Conservation (phyloP, 1,140 invertebrate genomes). For the Cyrtorhinus lividipennis region DNA sequence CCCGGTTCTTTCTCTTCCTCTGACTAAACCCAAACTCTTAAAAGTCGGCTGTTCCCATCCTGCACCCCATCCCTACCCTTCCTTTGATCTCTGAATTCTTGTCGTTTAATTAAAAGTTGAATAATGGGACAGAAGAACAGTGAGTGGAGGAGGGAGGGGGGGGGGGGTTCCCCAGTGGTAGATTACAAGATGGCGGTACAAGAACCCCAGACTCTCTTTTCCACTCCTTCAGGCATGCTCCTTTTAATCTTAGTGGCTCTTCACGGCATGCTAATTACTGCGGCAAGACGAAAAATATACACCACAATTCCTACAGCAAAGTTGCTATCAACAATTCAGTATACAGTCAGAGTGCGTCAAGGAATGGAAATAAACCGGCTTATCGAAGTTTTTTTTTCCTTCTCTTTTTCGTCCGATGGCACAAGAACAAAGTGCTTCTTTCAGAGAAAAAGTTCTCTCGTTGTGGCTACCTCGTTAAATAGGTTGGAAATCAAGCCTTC, state of each 20-base stretch:
- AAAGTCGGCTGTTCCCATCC: neutral
- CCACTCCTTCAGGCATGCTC: too few relatives aligned
- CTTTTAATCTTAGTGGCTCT: neutral
- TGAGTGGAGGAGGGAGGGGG: neutral
- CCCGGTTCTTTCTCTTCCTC: neutral
- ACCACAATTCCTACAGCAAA: neutral
- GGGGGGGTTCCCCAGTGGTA: neutral
- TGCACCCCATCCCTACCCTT: neutral
- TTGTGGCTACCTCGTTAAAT: too few relatives aligned
- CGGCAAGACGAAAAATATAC: neutral
- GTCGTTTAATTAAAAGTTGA: slow-evolving; percentile 8
- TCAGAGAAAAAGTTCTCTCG: too few relatives aligned
- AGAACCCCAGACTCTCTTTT: neutral
- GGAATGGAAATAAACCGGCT: too few relatives aligned
- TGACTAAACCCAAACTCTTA: neutral
- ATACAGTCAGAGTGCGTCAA: too few relatives aligned
- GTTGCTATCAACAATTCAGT: neutral
- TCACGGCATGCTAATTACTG: neutral
- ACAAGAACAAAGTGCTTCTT: too few relatives aligned
- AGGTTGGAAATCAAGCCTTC: too few relatives aligned
- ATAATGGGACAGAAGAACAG: slow-evolving; percentile 3
- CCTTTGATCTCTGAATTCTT: slow-evolving; percentile 4
- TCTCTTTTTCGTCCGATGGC: too few relatives aligned
- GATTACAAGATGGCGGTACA: slow-evolving; percentile 7
- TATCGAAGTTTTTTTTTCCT: too few relatives aligned